Evolutionary conservation across 2,888 invertebrate species (phyloP).

Genomic region (Macrostomum cliftonense): DNA sequence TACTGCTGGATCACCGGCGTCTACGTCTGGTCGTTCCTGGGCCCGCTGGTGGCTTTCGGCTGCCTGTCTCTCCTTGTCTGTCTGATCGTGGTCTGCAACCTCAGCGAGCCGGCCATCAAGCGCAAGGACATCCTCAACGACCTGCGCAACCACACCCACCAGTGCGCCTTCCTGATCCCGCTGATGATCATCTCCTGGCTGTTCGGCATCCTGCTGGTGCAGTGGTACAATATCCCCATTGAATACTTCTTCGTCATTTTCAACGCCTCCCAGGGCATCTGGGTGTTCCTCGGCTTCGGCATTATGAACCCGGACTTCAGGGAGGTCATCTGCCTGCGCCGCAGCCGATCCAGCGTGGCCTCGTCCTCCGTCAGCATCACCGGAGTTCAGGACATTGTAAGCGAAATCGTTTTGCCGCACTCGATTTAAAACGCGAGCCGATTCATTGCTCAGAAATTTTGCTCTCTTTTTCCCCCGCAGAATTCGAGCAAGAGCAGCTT

Average conservation of each 20-base stretch:
- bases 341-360: too few relatives aligned
- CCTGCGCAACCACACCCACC: constrained; percentile 2
- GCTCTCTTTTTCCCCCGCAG: too few relatives aligned
- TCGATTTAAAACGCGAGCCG: too few relatives aligned
- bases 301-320: constrained; percentile 8
- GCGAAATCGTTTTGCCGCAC: too few relatives aligned
- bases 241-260: constrained; percentile 9
- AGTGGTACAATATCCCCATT: constrained; percentile 1
- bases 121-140: constrained; percentile 6
- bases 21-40: constrained; percentile 10
- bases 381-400: too few relatives aligned
- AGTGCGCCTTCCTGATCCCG: constrained; percentile 4
- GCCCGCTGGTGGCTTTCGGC: constrained; percentile 6
- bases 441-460: too few relatives aligned
- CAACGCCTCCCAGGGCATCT: constrained; percentile 9
- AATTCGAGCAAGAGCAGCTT: too few relatives aligned
- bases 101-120: constrained; percentile 8
- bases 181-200: constrained; percentile 7
- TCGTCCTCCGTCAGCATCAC: too few relatives aligned
- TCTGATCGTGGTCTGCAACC: constrained; percentile 9
- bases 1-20: constrained; percentile 10
- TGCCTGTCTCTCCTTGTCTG: constrained; percentile 5
- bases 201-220: constrained; percentile 5
- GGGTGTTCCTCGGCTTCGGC: constrained; percentile 9
- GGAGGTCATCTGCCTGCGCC: not conserved